Evolutionary conservation across 2,888 invertebrate genomes (phyloP).

Genomic region (Eilema depressum): DNA sequence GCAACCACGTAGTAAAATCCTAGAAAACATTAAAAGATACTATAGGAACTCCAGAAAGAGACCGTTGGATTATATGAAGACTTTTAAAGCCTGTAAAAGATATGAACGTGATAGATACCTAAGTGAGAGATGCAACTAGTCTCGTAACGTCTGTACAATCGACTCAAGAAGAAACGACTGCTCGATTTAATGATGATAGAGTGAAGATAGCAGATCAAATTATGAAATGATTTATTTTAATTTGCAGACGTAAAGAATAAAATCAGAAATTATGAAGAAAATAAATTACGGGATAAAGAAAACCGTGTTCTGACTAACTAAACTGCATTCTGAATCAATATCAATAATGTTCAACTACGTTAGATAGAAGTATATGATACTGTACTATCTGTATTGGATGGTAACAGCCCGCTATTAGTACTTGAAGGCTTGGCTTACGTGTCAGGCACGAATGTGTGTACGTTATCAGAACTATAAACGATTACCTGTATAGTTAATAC

Average conservation of each 20-base stretch:
- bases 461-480: neutral
- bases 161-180: neutral
- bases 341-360: neutral
- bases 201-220: too few species aligned
- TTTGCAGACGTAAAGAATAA: too few species aligned
- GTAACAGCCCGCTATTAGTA: neutral
- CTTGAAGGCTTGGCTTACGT: neutral
- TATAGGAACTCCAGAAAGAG: too few species aligned
- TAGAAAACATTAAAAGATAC: too few species aligned
- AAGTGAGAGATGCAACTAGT: neutral
- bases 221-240: too few species aligned
- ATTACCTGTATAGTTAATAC: neutral
- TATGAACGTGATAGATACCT: too few species aligned
- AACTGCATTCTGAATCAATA: neutral
- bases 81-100: too few species aligned
- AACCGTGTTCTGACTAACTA: neutral
- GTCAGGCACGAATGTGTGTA: neutral
- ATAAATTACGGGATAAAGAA: neutral
- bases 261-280: neutral
- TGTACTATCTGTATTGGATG: neutral
- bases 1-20: too few species aligned
- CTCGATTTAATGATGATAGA: neutral
- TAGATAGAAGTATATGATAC: neutral
- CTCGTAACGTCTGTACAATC: neutral
- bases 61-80: too few species aligned